A percentile compares a stretch with the other conserved stretches of the same genome.
phyloP scores from a whole-genome alignment of 2,888 invertebrate species.

The Lepidonotus clava region DNA sequence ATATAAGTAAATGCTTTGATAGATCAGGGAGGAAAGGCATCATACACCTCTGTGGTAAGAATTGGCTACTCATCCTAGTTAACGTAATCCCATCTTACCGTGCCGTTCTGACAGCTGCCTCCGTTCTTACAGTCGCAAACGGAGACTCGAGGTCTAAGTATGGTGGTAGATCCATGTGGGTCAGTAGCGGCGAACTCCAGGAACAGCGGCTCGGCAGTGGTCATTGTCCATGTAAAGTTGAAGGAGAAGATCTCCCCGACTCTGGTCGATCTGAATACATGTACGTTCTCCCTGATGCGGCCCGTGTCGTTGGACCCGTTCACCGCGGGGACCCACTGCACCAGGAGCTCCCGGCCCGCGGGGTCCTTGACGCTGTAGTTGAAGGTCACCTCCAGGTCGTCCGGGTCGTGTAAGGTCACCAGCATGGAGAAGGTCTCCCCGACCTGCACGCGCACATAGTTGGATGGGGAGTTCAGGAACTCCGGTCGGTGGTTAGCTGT shows the following conservation, averaged over 20 bases:
- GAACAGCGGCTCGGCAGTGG: neutral
- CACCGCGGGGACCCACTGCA: no score
- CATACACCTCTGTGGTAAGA: no score
- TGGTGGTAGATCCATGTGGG: neutral
- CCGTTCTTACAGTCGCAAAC: constrained; percentile 13
- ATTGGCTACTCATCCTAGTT: no score
- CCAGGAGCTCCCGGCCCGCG: neutral
- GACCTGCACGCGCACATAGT: neutral
- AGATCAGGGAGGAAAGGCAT: no score
- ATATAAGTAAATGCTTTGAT: no score
- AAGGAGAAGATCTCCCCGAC: neutral
- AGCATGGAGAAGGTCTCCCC: neutral
- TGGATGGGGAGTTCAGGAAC: neutral
- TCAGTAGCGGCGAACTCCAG: neutral
- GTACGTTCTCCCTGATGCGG: no score
- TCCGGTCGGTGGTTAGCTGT: neutral
- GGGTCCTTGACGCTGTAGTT: constrained; percentile 10
- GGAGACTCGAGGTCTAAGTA: neutral
- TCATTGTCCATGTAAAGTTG: neutral
- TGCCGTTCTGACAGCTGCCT: neutral
- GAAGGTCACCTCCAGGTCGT: neutral
- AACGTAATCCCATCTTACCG: no score
- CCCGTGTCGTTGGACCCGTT: neutral
- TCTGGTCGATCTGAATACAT: no score
- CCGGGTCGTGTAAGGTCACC: neutral